These are phyloP conservation scores for Atrina japonica DNA, from an alignment of 2,888 invertebrate genomes.

Conservation along the genomic window DNA sequence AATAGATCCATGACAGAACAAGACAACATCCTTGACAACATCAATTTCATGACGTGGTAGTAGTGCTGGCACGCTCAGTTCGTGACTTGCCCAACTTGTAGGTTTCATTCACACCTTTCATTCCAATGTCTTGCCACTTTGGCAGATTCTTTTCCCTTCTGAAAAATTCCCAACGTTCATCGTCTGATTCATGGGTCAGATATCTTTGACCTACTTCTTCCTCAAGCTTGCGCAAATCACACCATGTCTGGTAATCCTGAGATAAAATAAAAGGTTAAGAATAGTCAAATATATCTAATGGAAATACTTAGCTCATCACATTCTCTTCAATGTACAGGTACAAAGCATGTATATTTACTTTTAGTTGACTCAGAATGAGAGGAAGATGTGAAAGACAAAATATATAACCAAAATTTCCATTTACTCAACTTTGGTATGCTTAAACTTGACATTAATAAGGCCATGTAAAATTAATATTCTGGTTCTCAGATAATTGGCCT, in stretches of 20 bases:
- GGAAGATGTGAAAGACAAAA: too few species aligned
- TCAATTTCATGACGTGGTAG: slow-evolving; percentile 54
- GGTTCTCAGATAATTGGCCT: too few species aligned
- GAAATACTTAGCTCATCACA: too few species aligned
- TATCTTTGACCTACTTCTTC: slow-evolving; percentile 88
- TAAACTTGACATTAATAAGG: too few species aligned
- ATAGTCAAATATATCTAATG: slow-evolving; percentile 1
- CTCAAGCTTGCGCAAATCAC: slow-evolving; percentile 94
- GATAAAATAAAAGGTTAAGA: not conserved
- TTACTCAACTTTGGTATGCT: too few species aligned
- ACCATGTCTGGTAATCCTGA: slow-evolving; percentile 95
- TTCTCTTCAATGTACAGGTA: not conserved
- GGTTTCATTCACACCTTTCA: slow-evolving; percentile 76
- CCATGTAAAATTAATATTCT: too few species aligned
- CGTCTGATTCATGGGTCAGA: slow-evolving; percentile 95
- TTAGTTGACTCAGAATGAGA: too few species aligned
- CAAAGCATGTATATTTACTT: not conserved
- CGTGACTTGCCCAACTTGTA: slow-evolving; percentile 72
- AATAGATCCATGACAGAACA: too few species aligned
- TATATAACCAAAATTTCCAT: too few species aligned
- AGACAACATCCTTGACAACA: too few species aligned
- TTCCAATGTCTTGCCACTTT: slow-evolving; percentile 77
- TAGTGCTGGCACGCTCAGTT: slow-evolving; percentile 63
- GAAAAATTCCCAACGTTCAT: slow-evolving; percentile 91
- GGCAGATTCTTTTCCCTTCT: slow-evolving; percentile 81